Conservation (phyloP, 1,140 invertebrate species). For the Bombus sibiricus region DNA sequence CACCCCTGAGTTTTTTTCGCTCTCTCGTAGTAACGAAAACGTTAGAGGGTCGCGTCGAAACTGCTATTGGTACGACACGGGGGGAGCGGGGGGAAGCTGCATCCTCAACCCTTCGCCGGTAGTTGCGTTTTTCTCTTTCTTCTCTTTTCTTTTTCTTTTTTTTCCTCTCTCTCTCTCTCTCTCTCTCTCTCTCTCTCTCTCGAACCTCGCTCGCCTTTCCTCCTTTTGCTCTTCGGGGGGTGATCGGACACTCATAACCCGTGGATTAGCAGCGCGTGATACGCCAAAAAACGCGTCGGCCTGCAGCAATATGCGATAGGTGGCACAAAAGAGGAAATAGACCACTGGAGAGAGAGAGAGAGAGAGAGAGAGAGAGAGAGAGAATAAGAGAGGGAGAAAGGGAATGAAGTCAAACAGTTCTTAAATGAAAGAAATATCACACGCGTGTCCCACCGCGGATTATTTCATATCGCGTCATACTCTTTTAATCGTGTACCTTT, state of each 20-base stretch:
- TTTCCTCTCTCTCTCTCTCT: too few relatives aligned
- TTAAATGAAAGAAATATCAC: too few relatives aligned
- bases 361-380: neutral
- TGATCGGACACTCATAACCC: slow-evolving; percentile 62
- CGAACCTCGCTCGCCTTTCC: neutral
- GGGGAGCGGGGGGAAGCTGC: slow-evolving; percentile 44
- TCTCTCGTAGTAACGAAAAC: slow-evolving; percentile 34
- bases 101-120: slow-evolving; percentile 49
- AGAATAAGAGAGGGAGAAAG: neutral
- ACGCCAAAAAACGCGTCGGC: slow-evolving; percentile 15
- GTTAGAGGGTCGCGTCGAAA: slow-evolving; percentile 40
- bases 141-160: too few relatives aligned
- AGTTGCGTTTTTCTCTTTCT: slow-evolving; percentile 40
- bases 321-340: neutral
- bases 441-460: too few relatives aligned
- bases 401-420: slow-evolving; percentile 25
- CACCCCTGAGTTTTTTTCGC: slow-evolving; percentile 53
- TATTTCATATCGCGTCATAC: slow-evolving; percentile 1
- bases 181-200: neutral
- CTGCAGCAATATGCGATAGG: slow-evolving; percentile 30
- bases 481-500: neutral
- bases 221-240: neutral
- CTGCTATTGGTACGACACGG: slow-evolving; percentile 75
- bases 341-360: neutral
- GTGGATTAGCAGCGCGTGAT: slow-evolving; percentile 65